phyloP scores from a whole-genome alignment of 1,140 invertebrate genomes.

The Aethina tumida region DNA sequence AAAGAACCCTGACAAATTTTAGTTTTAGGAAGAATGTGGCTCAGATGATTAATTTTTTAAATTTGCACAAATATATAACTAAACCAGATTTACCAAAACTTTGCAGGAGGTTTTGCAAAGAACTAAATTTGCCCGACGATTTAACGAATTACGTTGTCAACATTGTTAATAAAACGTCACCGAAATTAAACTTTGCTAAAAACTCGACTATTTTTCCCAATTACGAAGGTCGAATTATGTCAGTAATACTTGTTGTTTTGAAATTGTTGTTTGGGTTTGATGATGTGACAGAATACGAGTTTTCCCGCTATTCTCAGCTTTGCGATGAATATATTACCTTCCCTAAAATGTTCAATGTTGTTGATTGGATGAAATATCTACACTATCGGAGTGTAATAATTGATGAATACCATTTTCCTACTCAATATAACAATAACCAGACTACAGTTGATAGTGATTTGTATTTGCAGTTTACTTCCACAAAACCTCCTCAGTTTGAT shows the following conservation, averaged over 20 bases:
- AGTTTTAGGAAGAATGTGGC: slow-evolving; percentile 29
- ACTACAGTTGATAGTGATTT: slow-evolving; percentile 15
- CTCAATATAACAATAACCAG: slow-evolving; percentile 20
- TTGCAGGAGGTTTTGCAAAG: slow-evolving; percentile 41
- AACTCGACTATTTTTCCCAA: slow-evolving; percentile 36
- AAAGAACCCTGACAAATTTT: slow-evolving; percentile 32
- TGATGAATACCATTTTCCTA: slow-evolving; percentile 42
- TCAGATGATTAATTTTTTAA: slow-evolving; percentile 36
- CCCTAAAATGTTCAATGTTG: slow-evolving; percentile 45
- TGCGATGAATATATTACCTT: slow-evolving; percentile 37
- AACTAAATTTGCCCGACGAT: slow-evolving; percentile 43
- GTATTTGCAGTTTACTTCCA: slow-evolving; percentile 19
- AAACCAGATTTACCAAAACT: slow-evolving; percentile 41
- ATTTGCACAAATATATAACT: slow-evolving; percentile 31
- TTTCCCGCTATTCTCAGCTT: slow-evolving; percentile 42
- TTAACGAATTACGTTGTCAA: slow-evolving; percentile 17
- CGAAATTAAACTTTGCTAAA: slow-evolving; percentile 17
- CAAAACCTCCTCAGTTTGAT: slow-evolving; percentile 13
- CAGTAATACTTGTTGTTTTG: slow-evolving; percentile 49
- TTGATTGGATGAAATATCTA: slow-evolving; percentile 52
- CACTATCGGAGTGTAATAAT: slow-evolving; percentile 46
- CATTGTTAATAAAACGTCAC: slow-evolving; percentile 15
- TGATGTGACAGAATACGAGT: slow-evolving; percentile 47
- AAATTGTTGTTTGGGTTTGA: slow-evolving; percentile 55
- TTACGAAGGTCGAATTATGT: slow-evolving; percentile 51